phyloP scores from a whole-genome alignment of 2,797 vertebrate genomes.

The Cryptoprocta ferox region DNA sequence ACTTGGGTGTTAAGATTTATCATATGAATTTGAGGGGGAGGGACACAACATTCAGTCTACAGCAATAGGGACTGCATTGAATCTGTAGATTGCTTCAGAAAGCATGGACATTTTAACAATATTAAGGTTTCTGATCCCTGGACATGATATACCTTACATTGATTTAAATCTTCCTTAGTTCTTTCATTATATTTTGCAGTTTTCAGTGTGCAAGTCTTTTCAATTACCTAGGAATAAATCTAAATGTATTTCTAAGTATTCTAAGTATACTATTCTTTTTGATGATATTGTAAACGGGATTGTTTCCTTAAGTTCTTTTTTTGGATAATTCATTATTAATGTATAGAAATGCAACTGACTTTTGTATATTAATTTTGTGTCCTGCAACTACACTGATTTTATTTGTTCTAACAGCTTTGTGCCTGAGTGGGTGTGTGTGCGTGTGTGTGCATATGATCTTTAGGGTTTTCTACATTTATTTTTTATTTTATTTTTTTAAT shows the following conservation, averaged over 20 bases:
- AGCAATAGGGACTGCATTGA: neutral
- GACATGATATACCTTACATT: neutral
- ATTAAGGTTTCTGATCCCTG: neutral
- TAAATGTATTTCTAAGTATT: neutral
- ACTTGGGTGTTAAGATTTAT: no score
- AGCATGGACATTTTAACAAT: neutral
- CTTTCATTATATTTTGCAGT: neutral
- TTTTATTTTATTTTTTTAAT: no score
- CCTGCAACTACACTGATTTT: neutral
- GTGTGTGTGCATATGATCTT: neutral
- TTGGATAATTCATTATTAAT: neutral
- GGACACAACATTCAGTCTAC: neutral
- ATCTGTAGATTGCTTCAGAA: neutral
- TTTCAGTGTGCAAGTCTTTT: neutral
- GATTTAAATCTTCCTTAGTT: neutral
- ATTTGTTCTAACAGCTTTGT: neutral
- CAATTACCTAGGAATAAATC: neutral
- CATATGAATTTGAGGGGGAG: neutral
- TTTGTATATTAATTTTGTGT: neutral
- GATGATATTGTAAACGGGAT: neutral
- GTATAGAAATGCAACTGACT: neutral
- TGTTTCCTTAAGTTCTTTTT: neutral
- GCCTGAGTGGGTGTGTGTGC: neutral
- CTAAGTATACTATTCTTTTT: neutral
- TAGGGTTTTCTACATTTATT: neutral